Conservation (phyloP, 2,888 invertebrate species). For the Erynnis tages region DNA sequence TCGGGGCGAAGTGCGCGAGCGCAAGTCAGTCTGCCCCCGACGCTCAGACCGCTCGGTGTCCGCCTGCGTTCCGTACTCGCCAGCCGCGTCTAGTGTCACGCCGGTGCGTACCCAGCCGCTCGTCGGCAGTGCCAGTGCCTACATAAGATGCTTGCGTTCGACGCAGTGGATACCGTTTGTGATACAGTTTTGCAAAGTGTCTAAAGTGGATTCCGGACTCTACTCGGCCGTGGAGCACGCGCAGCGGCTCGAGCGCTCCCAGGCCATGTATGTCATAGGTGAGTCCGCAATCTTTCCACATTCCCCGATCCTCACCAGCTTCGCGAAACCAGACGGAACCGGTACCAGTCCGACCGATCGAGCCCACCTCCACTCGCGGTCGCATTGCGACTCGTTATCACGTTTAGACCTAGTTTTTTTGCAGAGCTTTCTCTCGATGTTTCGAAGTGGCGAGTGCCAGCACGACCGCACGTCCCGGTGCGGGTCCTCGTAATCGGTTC, state of each 20-base stretch:
- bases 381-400: slow-evolving; percentile 34
- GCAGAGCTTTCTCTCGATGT: slow-evolving; percentile 49
- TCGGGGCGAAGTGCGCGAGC: slow-evolving; percentile 35
- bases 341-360: slow-evolving; percentile 53
- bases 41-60: slow-evolving; percentile 53
- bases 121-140: slow-evolving; percentile 48
- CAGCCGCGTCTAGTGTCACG: slow-evolving; percentile 51
- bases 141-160: slow-evolving; percentile 71
- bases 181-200: slow-evolving; percentile 63
- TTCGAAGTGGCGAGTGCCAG: slow-evolving; percentile 32
- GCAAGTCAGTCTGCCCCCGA: slow-evolving; percentile 29
- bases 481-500: slow-evolving; percentile 32
- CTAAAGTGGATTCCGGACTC: slow-evolving; percentile 77
- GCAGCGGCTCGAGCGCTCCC: slow-evolving; percentile 77
- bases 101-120: slow-evolving; percentile 47
- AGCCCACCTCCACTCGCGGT: slow-evolving; percentile 39
- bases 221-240: slow-evolving; percentile 79
- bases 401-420: slow-evolving; percentile 48
- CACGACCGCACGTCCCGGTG: slow-evolving; percentile 29
- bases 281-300: slow-evolving; percentile 65
- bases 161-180: slow-evolving; percentile 70
- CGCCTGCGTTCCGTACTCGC: slow-evolving; percentile 60
- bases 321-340: slow-evolving; percentile 69
- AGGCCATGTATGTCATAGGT: slow-evolving; percentile 82
- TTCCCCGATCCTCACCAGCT: slow-evolving; percentile 50